Evolutionary conservation across 2,797 vertebrate genomes (phyloP).

Genomic region (Percopsis omiscomaycus): DNA sequence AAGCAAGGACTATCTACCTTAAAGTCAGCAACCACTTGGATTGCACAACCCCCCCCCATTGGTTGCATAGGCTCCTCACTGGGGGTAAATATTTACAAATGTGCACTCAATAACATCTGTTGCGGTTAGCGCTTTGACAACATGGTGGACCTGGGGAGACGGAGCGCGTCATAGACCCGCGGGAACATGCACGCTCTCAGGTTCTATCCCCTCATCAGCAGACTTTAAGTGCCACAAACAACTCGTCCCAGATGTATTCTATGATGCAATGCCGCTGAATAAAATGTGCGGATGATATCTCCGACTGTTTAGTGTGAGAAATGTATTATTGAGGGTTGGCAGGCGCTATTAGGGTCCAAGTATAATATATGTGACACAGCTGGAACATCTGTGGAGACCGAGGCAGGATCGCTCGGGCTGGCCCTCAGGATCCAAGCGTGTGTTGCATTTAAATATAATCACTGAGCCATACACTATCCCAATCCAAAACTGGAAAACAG

Average conservation of each 20-base stretch:
- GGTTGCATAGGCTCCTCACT: conserved; percentile 43
- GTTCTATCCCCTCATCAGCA: conserved; percentile 59
- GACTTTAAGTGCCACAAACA: conserved; percentile 63
- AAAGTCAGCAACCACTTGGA: conserved; percentile 28
- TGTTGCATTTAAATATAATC: conserved; percentile 15
- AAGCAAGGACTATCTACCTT: conserved; percentile 43
- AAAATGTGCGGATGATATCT: conserved; percentile 51
- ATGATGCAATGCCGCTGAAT: conserved; percentile 64
- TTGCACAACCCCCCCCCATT: conserved; percentile 40
- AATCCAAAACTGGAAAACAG: conserved; percentile 3
- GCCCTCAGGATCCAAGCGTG: conserved; percentile 16
- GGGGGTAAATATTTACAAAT: conserved; percentile 74
- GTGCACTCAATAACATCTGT: conserved; percentile 66
- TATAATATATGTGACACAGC: conserved; percentile 33
- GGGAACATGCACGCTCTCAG: conserved; percentile 54
- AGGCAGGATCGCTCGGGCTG: conserved; percentile 12
- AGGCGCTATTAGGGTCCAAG: conserved; percentile 15
- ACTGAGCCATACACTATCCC: not conserved
- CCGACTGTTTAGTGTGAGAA: conserved; percentile 50
- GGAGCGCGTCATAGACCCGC: conserved; percentile 62
- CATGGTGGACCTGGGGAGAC: conserved; percentile 41
- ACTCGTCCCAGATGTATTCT: conserved; percentile 63
- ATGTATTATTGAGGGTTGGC: conserved; percentile 49
- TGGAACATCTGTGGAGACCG: conserved; percentile 46
- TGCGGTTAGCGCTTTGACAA: conserved; percentile 52